Conservation (phyloP, 2,113 vertebrate species). For the Murina feae region DNA sequence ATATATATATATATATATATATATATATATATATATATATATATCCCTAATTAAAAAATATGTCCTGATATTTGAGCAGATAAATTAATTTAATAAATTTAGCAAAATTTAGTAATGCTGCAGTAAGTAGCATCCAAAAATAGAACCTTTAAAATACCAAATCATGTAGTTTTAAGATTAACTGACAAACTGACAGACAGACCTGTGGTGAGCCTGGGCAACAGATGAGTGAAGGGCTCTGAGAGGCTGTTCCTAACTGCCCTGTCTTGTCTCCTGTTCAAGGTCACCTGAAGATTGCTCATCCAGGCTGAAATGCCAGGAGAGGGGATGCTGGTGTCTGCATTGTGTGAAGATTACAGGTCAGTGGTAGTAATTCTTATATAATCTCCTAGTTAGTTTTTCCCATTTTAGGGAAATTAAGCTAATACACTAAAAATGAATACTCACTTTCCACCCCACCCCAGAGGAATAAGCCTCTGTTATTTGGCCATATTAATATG, state of each 20-base stretch:
- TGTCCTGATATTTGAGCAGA: background rate
- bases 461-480: background rate
- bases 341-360: background rate
- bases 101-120: background rate
- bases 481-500: background rate
- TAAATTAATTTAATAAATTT: background rate
- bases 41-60: background rate
- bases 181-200: background rate
- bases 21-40: no score
- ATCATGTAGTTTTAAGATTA: background rate
- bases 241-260: background rate
- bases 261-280: background rate
- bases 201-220: background rate
- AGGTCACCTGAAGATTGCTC: background rate
- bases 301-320: background rate
- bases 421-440: background rate
- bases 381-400: background rate
- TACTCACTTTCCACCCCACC: background rate
- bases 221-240: background rate
- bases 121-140: background rate
- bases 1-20: no score
- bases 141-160: background rate
- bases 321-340: background rate
- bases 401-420: background rate
- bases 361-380: background rate